A percentile compares a stretch with the other conserved stretches of the same genome.
Conservation (phyloP, 2,797 vertebrate genomes). For the Hippopotamyrus pictus region DNA sequence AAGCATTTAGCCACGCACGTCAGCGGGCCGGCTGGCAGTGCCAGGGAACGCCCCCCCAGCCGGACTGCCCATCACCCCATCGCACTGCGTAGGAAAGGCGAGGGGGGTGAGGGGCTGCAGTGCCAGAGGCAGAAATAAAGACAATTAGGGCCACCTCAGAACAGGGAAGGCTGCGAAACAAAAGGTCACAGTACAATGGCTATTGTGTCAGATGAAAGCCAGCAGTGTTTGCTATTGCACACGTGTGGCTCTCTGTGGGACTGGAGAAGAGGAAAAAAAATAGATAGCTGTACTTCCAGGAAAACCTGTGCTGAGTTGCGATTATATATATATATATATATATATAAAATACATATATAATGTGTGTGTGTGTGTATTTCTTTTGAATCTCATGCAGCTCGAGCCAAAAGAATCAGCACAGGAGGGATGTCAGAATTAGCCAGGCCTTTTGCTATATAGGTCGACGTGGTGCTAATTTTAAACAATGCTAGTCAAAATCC, state of each 20-base stretch:
- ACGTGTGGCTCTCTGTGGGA: conserved; percentile 1
- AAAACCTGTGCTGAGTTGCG: background rate
- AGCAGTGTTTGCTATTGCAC: background rate
- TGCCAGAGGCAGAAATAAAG: conserved; percentile 33
- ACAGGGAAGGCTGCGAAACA: conserved; percentile 29
- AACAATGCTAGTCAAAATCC: background rate
- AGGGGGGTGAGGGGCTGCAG: background rate
- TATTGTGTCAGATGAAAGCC: conserved; percentile 12
- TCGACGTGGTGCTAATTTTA: background rate
- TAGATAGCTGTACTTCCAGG: conserved; percentile 15
- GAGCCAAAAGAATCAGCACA: background rate
- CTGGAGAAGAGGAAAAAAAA: conserved; percentile 25
- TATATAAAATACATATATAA: too few species aligned
- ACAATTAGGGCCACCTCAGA: conserved; percentile 42
- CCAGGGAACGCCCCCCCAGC: conserved; percentile 56
- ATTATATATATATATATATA: background rate
- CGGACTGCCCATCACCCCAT: conserved; percentile 53
- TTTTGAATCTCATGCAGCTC: conserved; percentile 12
- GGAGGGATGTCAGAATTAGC: background rate
- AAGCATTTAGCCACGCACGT: conserved; percentile 74
- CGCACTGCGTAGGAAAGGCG: conserved; percentile 16
- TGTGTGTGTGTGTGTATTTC: background rate
- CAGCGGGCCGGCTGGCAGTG: conserved; percentile 58
- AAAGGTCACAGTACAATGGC: conserved; percentile 25
- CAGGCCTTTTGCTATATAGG: background rate